Base-by-base conservation (phyloP, 2,888 invertebrate genomes). In the Dicyrtomina minuta region DNA sequence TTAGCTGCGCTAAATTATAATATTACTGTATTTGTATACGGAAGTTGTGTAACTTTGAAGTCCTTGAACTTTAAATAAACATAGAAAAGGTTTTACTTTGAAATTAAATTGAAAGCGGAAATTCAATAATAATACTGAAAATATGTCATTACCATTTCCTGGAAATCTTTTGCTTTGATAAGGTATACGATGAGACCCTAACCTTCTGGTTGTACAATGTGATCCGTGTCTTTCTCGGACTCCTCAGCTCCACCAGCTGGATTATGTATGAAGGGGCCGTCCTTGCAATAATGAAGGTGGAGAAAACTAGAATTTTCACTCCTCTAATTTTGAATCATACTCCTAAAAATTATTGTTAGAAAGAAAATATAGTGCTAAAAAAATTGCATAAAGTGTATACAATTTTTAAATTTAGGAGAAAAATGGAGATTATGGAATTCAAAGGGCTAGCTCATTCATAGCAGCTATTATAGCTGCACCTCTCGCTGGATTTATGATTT, bases 401-500 rank as follows among this genome's bases (percentile, higher is more conserved):
- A n/a, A n/a, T n/a, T n/a, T n/a, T 46, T 20, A 46, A 59, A 39
- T 17, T 60, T 26, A 69, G 58, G 58, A 70, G 22, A 39, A 39
- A 33, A 12, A 62, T 56, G 90, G 90, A 0, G 90, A 91, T 82
- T 90, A 90, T 79, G 91, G 90, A 0, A 82, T 90, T 73, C 90
- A 91, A 82, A 84, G 89, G 69, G 87, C 90, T 67, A 90, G 89
- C 79, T 90, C 89, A 44, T 89, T 88, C 71, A 85, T 90, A 72
- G 90, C 90, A 1, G 89, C 89, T 33, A 90, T 90, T 88, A 89
- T 90, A 77, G 88, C 89, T n/a, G 89, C 90, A 0, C 90, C 90
- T 1, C 82, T 90, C 8, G 89, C 90, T 0, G 91, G 91, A 2
- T 79, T 88, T 77, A 83, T 91, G 62, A 89, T 91, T 65, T 51